A percentile compares a stretch with the other conserved stretches of the same genome.
These are phyloP conservation scores for Xerus rutilus DNA, from an alignment of 2,797 vertebrate species.

Conservation along the genomic window DNA sequence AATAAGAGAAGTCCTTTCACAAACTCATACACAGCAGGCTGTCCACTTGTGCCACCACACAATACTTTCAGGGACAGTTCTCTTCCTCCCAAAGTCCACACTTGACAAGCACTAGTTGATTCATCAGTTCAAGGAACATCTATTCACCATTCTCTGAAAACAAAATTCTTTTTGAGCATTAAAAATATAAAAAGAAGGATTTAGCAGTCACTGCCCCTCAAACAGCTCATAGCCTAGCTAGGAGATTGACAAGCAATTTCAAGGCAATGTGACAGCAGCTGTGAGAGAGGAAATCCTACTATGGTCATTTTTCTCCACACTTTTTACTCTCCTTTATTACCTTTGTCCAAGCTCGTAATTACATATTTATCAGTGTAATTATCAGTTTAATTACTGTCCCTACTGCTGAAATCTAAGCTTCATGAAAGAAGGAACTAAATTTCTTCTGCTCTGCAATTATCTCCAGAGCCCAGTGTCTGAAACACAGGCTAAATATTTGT, in stretches of 20 bases:
- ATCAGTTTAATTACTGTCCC: constrained; percentile 37
- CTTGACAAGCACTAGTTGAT: neutral
- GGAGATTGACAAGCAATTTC: neutral
- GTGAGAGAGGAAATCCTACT: neutral
- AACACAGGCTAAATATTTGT: constrained; percentile 20
- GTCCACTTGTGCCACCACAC: neutral
- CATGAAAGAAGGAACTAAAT: neutral
- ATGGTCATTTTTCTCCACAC: neutral
- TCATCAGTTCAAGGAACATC: neutral
- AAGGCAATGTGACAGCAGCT: neutral
- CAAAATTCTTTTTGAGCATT: neutral
- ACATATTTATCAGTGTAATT: constrained; percentile 23
- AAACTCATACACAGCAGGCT: neutral
- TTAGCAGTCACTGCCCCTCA: neutral
- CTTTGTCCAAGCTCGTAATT: neutral
- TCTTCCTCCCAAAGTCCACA: neutral
- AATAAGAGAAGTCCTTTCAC: neutral
- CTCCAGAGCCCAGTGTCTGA: neutral
- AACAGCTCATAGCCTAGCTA: neutral
- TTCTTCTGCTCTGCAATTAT: constrained; percentile 35
- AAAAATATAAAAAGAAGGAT: neutral
- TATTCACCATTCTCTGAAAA: neutral
- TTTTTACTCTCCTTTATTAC: constrained; percentile 15
- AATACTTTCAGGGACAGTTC: neutral
- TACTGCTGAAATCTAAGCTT: constrained; percentile 10